phyloP scores from a whole-genome alignment of 1,140 invertebrate species.

The Neotoxoptera formosana region DNA sequence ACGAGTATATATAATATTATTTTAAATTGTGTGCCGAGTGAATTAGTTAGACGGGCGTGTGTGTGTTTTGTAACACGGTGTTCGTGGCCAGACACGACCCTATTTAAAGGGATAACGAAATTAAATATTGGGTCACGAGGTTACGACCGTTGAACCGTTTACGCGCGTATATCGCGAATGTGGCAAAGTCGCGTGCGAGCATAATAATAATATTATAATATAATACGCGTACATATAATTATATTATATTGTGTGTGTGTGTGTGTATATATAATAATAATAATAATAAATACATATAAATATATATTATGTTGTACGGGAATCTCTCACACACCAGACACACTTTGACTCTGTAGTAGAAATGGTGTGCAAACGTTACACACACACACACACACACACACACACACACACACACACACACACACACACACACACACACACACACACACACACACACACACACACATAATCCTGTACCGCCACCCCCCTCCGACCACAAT shows the following conservation, averaged over 20 bases:
- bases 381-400: not conserved
- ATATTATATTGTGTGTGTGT: not conserved
- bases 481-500: conserved; percentile 22
- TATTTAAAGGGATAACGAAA: conserved; percentile 20
- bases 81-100: not conserved
- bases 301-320: not conserved
- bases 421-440: too few relatives aligned
- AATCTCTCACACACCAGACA: not conserved
- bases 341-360: too few relatives aligned
- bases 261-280: not conserved
- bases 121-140: conserved; percentile 33
- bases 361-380: not conserved
- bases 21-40: not conserved
- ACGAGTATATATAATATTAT: not conserved
- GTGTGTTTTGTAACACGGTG: not conserved
- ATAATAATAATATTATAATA: not conserved
- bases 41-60: not conserved
- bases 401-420: not conserved
- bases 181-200: not conserved
- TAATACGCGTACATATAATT: not conserved
- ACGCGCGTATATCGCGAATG: not conserved
- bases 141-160: conserved; percentile 25
- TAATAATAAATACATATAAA: not conserved
- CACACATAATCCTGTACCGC: not conserved
- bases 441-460: not conserved